Evolutionary conservation across 2,888 invertebrate species (phyloP).

Genomic region (Anoncus sp.): DNA sequence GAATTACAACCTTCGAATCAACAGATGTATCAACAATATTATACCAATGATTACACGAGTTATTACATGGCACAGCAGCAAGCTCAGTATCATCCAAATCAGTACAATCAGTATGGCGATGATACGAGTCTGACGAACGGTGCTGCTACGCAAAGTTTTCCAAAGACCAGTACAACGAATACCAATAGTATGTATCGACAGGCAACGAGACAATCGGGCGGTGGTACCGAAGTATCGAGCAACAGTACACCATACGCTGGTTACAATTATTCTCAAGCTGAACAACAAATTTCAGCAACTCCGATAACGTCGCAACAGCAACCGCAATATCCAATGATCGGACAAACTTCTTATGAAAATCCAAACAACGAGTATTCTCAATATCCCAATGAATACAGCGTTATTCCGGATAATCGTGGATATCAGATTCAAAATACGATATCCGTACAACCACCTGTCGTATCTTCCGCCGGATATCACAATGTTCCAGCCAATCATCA

Average conservation of each 20-base stretch:
- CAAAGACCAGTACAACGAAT: conserved; percentile 68
- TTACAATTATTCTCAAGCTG: conserved; percentile 52
- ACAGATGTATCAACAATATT: conserved; percentile 66
- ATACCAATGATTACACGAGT: conserved; percentile 64
- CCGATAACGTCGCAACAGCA: conserved; percentile 40
- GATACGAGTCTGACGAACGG: conserved; percentile 46
- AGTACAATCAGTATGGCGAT: conserved; percentile 58
- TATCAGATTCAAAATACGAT: conserved; percentile 42
- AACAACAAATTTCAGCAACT: conserved; percentile 44
- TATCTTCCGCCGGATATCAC: conserved; percentile 40
- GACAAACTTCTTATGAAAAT: conserved; percentile 40
- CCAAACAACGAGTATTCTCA: conserved; percentile 44
- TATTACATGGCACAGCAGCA: conserved; percentile 65
- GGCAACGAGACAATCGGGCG: conserved; percentile 58
- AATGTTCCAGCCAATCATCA: conserved; percentile 25
- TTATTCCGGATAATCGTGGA: conserved; percentile 33
- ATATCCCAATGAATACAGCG: conserved; percentile 46
- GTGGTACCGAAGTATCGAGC: conserved; percentile 65
- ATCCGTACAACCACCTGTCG: conserved; percentile 7
- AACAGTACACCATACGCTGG: conserved; percentile 65
- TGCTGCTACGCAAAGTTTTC: conserved; percentile 64
- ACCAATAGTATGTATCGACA: conserved; percentile 70
- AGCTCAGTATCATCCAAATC: conserved; percentile 44
- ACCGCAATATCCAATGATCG: conserved; percentile 36
- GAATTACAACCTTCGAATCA: conserved; percentile 87